Evolutionary conservation across 2,797 vertebrate genomes (phyloP).

Genomic region (Vipera ursinii): DNA sequence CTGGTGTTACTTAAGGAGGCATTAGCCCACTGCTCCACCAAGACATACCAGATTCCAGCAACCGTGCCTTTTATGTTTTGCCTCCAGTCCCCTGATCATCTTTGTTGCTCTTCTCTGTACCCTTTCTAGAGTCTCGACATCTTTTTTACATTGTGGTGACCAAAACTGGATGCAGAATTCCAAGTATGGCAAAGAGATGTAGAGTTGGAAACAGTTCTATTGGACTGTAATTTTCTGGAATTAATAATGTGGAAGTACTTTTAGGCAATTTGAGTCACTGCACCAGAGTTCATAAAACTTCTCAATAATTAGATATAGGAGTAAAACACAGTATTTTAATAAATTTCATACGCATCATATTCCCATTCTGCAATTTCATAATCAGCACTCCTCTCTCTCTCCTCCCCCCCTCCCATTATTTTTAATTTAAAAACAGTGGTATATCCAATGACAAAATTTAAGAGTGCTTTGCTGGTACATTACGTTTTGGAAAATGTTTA

Average conservation of each 20-base stretch:
- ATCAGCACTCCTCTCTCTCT: background rate
- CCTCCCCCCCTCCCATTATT: background rate
- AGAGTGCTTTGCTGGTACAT: slow-evolving; percentile 22
- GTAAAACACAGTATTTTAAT: background rate
- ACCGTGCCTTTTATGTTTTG: too few relatives aligned
- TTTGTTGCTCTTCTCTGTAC: too few relatives aligned
- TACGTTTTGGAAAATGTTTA: background rate
- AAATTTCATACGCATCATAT: slow-evolving; percentile 31
- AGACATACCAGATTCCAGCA: too few relatives aligned
- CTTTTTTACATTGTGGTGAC: too few relatives aligned
- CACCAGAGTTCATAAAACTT: slow-evolving; percentile 1
- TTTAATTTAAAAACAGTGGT: slow-evolving; percentile 34
- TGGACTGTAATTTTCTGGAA: slow-evolving; percentile 6
- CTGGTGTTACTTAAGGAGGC: too few relatives aligned
- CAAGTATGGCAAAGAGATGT: slow-evolving; percentile 3
- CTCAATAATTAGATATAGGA: background rate
- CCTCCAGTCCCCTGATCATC: too few relatives aligned
- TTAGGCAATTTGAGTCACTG: background rate
- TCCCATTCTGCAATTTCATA: slow-evolving; percentile 20
- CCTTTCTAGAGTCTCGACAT: too few relatives aligned
- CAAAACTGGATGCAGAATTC: too few relatives aligned
- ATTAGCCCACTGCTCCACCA: too few relatives aligned
- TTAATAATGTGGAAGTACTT: slow-evolving; percentile 27
- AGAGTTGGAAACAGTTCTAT: background rate
- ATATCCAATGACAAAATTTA: slow-evolving; percentile 32